Evolutionary conservation across 1,140 invertebrate genomes (phyloP).

Genomic region (Bicyclus anynana): DNA sequence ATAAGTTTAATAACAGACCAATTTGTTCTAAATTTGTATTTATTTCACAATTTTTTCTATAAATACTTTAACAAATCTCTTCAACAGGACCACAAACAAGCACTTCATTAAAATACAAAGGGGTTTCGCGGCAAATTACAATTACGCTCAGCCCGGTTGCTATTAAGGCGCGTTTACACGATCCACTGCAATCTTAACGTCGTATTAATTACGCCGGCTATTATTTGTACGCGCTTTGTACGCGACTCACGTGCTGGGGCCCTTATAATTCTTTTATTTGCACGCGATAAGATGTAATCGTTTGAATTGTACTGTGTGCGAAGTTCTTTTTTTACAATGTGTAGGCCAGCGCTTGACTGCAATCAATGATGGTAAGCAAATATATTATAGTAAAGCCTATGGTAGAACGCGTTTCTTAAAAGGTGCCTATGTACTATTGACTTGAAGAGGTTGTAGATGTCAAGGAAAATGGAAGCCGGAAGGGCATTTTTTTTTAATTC

Average conservation of each 20-base stretch:
- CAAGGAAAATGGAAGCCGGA: no score
- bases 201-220: constrained; percentile 1
- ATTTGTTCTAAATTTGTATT: background rate
- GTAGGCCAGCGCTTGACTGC: no score
- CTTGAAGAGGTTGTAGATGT: no score
- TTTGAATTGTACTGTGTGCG: no score
- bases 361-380: no score
- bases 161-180: constrained; percentile 1
- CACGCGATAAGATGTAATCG: constrained; percentile 8
- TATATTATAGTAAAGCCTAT: no score
- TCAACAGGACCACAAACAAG: background rate
- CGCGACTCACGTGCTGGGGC: constrained; percentile 14
- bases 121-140: background rate
- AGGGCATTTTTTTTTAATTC: no score
- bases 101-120: background rate
- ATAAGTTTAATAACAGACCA: no score
- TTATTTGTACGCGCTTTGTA: constrained; percentile 15
- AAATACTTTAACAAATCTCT: background rate
- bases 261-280: constrained; percentile 28
- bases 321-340: no score
- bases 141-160: constrained; percentile 1
- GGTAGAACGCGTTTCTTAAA: no score
- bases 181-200: background rate
- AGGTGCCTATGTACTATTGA: no score
- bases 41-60: background rate